Conservation (phyloP, 2,113 vertebrate genomes). For the Ondatra zibethicus region DNA sequence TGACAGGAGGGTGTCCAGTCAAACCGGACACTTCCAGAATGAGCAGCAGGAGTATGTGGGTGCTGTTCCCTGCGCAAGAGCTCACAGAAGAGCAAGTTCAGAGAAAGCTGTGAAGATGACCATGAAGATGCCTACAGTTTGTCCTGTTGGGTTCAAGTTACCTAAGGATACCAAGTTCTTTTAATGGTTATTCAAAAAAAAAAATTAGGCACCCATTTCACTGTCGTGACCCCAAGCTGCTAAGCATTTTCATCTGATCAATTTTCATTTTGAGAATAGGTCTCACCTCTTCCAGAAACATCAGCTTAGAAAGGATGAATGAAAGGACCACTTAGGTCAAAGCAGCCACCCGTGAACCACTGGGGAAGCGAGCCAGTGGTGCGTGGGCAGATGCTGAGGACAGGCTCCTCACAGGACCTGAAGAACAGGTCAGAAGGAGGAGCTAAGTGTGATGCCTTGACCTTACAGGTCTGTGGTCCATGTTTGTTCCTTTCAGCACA, state of each 20-base stretch:
- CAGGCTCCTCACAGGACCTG: rapidly evolving
- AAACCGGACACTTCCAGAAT: not conserved
- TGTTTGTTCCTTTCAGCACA: not conserved
- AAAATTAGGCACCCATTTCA: not conserved
- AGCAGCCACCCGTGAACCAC: not conserved
- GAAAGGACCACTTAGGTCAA: not conserved
- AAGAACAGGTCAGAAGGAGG: not conserved
- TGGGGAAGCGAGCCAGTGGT: not conserved
- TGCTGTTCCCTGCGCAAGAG: not conserved
- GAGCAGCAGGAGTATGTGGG: not conserved
- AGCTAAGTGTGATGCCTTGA: not conserved
- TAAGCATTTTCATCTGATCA: not conserved
- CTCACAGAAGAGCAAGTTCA: not conserved
- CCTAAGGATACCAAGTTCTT: not conserved
- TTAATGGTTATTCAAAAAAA: not conserved
- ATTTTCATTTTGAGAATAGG: not conserved
- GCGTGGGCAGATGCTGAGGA: not conserved
- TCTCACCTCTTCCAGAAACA: not conserved
- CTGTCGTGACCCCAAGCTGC: not conserved
- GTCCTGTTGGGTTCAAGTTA: not conserved
- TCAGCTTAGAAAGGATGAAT: not conserved
- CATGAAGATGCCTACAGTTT: not conserved
- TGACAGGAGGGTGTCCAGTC: not conserved
- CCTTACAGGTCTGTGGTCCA: not conserved
- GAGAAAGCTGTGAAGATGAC: not conserved